A percentile compares a stretch with the other conserved stretches of the same genome.
These are phyloP conservation scores for Hyperopisus bebe DNA, from an alignment of 2,113 vertebrate species.

Conservation along the genomic window DNA sequence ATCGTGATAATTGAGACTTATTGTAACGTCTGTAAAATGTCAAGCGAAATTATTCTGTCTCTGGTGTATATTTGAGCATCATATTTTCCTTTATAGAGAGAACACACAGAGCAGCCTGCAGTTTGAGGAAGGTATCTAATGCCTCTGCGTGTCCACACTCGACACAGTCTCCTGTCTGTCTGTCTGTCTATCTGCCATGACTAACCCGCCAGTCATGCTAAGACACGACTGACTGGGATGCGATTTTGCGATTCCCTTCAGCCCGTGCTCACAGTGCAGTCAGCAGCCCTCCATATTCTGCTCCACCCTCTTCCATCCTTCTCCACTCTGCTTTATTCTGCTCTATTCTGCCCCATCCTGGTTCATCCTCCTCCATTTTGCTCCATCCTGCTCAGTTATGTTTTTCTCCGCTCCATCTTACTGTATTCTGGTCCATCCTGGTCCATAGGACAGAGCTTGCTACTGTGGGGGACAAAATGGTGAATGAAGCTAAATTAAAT, in stretches of 20 bases:
- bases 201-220: background rate
- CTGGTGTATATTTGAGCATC: slow-evolving; percentile 8
- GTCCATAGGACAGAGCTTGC: background rate
- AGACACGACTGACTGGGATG: background rate
- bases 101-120: slow-evolving; percentile 5
- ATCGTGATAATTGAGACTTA: slow-evolving; percentile 24
- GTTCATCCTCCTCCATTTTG: background rate
- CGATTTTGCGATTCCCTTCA: background rate
- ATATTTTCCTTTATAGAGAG: slow-evolving; percentile 13
- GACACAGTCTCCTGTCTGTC: background rate
- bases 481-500: background rate
- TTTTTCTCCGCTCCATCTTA: background rate
- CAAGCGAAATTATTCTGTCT: slow-evolving; percentile 30
- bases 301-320: background rate
- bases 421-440: background rate
- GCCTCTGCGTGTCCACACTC: slow-evolving; percentile 17
- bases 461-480: background rate
- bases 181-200: background rate
- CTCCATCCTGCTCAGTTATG: background rate
- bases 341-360: background rate
- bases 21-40: slow-evolving; percentile 28
- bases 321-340: background rate
- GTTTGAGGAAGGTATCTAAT: slow-evolving; percentile 19
- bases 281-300: background rate
- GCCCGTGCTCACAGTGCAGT: background rate